These are phyloP conservation scores for Morpho deidamia DNA, from an alignment of 2,888 invertebrate species.

Conservation along the genomic window DNA sequence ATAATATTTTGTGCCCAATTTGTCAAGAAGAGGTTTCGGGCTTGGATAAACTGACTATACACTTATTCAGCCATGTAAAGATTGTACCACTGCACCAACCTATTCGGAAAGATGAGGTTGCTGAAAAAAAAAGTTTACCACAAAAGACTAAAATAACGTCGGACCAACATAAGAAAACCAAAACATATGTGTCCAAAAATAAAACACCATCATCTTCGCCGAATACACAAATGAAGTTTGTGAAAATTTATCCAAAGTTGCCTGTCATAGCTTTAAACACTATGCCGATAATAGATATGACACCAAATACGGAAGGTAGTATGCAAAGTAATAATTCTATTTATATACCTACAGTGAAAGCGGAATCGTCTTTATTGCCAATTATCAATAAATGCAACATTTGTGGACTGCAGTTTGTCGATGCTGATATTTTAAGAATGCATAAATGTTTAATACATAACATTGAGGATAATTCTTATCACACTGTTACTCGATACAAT, in stretches of 20 bases:
- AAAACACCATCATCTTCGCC: constrained; percentile 42
- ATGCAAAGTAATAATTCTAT: constrained; percentile 36
- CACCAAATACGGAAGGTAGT: constrained; percentile 36
- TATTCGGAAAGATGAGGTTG: constrained; percentile 29
- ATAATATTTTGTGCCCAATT: constrained; percentile 86
- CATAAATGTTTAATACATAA: constrained; percentile 86
- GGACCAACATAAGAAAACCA: constrained; percentile 47
- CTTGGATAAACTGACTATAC: constrained; percentile 90
- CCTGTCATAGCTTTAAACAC: constrained; percentile 58
- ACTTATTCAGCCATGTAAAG: constrained; percentile 85
- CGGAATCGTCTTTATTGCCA: constrained; percentile 41
- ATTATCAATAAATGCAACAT: constrained; percentile 78
- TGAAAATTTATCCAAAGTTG: constrained; percentile 69
- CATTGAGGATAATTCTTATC: constrained; percentile 52
- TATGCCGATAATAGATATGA: constrained; percentile 54
- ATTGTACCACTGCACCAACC: constrained; percentile 40
- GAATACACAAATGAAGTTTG: constrained; percentile 57
- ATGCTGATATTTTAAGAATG: constrained; percentile 83
- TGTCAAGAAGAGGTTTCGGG: constrained; percentile 87
- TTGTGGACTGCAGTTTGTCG: constrained; percentile 85
- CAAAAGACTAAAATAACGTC: constrained; percentile 34
- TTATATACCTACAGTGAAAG: constrained; percentile 39
- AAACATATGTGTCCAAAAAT: constrained; percentile 58
- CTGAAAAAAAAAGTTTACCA: constrained; percentile 30
- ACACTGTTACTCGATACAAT: constrained; percentile 72